phyloP scores from a whole-genome alignment of 2,888 invertebrate genomes.

The Lobophora halterata region DNA sequence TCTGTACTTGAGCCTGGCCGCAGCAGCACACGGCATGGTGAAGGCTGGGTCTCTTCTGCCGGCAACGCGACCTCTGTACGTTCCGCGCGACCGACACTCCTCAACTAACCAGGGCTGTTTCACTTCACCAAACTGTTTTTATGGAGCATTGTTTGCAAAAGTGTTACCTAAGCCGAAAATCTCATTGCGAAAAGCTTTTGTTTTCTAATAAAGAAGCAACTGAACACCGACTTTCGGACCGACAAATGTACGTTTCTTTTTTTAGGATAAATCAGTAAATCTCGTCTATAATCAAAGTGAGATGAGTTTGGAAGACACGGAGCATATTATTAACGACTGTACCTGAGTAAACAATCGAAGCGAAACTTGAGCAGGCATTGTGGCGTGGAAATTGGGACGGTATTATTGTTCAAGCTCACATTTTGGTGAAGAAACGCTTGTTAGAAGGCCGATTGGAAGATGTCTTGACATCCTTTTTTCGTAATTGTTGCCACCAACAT shows the following conservation, averaged over 20 bases:
- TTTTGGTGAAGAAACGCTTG: slow-evolving; percentile 26
- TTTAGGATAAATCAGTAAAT: slow-evolving; percentile 2
- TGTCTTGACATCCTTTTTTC: slow-evolving; percentile 12
- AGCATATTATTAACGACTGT: slow-evolving; percentile 21
- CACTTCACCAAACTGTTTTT: slow-evolving; percentile 57
- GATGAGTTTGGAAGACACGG: slow-evolving; percentile 8
- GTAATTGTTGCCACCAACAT: slow-evolving; percentile 7
- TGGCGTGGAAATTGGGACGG: slow-evolving; percentile 47
- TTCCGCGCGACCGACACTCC: slow-evolving; percentile 62
- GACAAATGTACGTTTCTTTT: slow-evolving; percentile 2
- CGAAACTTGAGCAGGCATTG: slow-evolving; percentile 42
- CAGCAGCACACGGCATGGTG: slow-evolving; percentile 71
- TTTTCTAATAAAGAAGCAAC: slow-evolving; percentile 35
- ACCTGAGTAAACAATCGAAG: slow-evolving; percentile 40
- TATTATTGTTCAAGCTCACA: slow-evolving; percentile 27
- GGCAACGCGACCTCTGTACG: slow-evolving; percentile 47
- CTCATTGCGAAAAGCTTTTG: slow-evolving; percentile 51
- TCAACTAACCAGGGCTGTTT: slow-evolving; percentile 69
- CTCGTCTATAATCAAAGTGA: neutral
- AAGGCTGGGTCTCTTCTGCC: slow-evolving; percentile 50
- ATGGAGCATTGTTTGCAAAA: slow-evolving; percentile 65
- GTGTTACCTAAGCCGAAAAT: slow-evolving; percentile 51
- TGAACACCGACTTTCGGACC: slow-evolving; percentile 6
- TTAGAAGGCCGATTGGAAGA: slow-evolving; percentile 10
- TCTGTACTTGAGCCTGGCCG: slow-evolving; percentile 59